Evolutionary conservation across 2,113 vertebrate genomes (phyloP).

Genomic region (Merops nubicus): DNA sequence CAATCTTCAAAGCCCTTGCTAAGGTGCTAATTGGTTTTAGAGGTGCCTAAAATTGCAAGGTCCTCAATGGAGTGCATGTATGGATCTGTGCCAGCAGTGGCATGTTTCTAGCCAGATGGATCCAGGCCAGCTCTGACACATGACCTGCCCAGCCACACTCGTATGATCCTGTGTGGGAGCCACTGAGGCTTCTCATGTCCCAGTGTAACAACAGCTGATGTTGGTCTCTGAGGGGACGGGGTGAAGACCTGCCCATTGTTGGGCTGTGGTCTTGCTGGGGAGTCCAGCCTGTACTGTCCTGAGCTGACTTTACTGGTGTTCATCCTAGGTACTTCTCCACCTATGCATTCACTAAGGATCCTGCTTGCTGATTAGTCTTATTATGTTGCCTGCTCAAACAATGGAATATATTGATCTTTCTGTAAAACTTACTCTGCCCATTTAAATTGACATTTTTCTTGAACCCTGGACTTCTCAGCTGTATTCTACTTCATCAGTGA

Average conservation of each 20-base stretch:
- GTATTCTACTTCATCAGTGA: not conserved
- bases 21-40: not conserved
- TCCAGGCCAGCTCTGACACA: not conserved
- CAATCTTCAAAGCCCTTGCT: not conserved
- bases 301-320: not conserved
- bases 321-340: not conserved
- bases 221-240: not conserved
- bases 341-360: not conserved
- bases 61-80: not conserved
- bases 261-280: not conserved
- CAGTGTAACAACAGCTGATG: not conserved
- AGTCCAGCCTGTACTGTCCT: not conserved
- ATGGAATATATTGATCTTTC: not conserved
- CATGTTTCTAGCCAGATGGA: not conserved
- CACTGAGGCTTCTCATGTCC: not conserved
- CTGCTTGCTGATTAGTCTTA: not conserved
- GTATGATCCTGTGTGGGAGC: not conserved
- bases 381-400: not conserved
- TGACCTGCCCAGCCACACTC: not conserved
- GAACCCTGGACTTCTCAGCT: not conserved
- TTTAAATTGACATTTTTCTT: not conserved
- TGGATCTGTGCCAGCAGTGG: not conserved
- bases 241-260: rapidly evolving
- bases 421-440: not conserved
- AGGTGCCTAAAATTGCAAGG: not conserved